Percentiles rank a stretch among this genome's conserved stretches.
phyloP scores from a whole-genome alignment of 2,797 vertebrate genomes.

The Falco berigora region DNA sequence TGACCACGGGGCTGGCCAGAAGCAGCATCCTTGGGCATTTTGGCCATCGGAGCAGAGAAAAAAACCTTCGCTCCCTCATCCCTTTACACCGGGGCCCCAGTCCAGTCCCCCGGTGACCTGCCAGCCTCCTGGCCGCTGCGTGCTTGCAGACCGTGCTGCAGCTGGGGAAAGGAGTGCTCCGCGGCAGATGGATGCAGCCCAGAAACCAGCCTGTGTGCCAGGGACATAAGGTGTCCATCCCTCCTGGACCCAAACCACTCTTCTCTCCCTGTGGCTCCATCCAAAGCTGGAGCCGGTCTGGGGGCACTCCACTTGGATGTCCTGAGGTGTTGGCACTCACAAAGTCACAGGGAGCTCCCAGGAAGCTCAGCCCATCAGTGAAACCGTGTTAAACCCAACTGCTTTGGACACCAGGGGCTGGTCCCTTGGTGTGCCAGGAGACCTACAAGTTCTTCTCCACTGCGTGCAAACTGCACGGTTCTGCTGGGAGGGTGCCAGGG shows the following conservation, averaged over 20 bases:
- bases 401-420: background rate
- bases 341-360: background rate
- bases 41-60: background rate
- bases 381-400: background rate
- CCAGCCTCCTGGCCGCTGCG: fast-evolving
- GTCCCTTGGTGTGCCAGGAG: background rate
- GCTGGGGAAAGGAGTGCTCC: background rate
- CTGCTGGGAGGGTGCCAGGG: fast-evolving
- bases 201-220: background rate
- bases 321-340: background rate
- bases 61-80: background rate
- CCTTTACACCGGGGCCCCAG: fast-evolving
- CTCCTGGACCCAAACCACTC: background rate
- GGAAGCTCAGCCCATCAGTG: background rate
- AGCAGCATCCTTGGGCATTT: background rate
- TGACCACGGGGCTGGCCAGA: background rate
- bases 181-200: background rate
- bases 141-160: fast-evolving
- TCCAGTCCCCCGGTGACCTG: background rate
- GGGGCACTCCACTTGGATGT: background rate
- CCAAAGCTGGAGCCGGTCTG: background rate
- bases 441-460: background rate
- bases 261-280: background rate
- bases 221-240: background rate
- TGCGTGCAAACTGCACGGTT: fast-evolving